Evolutionary conservation across 2,888 invertebrate genomes (phyloP).

Genomic region (Pandemis heparana): DNA sequence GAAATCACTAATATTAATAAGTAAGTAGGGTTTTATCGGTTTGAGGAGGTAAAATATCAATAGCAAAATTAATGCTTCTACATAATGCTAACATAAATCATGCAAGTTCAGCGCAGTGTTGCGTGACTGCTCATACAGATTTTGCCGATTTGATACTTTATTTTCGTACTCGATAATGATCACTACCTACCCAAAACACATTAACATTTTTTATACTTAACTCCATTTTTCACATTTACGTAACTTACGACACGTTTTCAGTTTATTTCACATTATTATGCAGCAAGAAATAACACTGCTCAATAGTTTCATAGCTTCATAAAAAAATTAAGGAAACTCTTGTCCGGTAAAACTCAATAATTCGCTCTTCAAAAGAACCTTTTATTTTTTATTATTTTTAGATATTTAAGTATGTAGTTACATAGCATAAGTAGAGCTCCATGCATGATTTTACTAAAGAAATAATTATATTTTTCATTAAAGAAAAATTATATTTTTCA

Average conservation of each 20-base stretch:
- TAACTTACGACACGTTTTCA: not conserved
- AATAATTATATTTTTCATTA: too few species aligned
- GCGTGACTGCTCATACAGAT: constrained; percentile 4
- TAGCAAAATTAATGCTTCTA: not conserved
- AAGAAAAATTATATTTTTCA: too few species aligned
- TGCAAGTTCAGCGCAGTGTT: constrained; percentile 1
- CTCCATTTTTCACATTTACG: not conserved
- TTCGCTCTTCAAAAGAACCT: too few species aligned
- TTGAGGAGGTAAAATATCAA: not conserved
- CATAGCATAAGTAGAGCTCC: not conserved
- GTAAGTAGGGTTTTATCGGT: not conserved
- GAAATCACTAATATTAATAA: not conserved
- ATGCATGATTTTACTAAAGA: not conserved
- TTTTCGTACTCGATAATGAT: constrained; percentile 15
- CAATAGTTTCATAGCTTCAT: not conserved
- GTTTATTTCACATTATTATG: not conserved
- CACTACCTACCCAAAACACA: not conserved
- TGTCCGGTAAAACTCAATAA: too few species aligned
- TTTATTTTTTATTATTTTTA: too few species aligned
- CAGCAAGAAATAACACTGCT: not conserved
- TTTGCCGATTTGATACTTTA: constrained; percentile 6
- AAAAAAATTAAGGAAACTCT: too few species aligned
- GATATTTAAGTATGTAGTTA: too few species aligned
- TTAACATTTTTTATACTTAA: not conserved
- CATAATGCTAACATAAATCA: constrained; percentile 5